Conservation (phyloP, 2,888 invertebrate genomes). For the Papilio demoleus region DNA sequence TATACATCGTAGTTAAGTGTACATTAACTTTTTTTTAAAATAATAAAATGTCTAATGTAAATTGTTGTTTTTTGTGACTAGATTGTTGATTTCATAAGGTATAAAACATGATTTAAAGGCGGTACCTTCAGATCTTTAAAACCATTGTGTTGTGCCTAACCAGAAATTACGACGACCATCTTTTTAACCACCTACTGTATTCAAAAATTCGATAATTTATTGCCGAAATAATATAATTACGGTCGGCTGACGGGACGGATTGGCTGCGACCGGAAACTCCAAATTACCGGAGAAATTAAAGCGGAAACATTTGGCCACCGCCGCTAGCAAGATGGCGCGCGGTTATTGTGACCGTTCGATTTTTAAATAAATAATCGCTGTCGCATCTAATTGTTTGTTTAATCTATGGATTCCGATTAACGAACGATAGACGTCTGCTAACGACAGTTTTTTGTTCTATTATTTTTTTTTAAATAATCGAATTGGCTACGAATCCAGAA, state of each 20-base stretch:
- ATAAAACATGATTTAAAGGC: constrained; percentile 18
- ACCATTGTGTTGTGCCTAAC: constrained; percentile 63
- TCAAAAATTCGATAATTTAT: constrained; percentile 83
- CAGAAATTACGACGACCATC: constrained; percentile 71
- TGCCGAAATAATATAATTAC: constrained; percentile 84
- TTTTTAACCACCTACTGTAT: constrained; percentile 77
- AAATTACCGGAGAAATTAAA: constrained; percentile 84
- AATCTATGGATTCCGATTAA: constrained; percentile 45
- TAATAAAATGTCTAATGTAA: no score
- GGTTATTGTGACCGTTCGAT: constrained; percentile 78
- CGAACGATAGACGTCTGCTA: background rate
- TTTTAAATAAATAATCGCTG: constrained; percentile 77
- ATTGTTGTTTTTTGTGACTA: no score
- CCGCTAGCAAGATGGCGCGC: constrained; percentile 82
- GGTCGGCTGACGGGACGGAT: constrained; percentile 80
- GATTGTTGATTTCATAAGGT: no score
- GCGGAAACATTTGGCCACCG: constrained; percentile 82
- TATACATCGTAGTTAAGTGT: background rate
- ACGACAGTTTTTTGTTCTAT: background rate
- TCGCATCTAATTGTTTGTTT: constrained; percentile 69
- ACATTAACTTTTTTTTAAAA: no score
- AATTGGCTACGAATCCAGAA: background rate
- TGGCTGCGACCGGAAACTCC: constrained; percentile 80
- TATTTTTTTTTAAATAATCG: background rate
- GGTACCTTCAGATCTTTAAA: constrained; percentile 13